These are phyloP conservation scores for Lepidurus couesii DNA, from an alignment of 1,140 invertebrate species.

Conservation along the genomic window DNA sequence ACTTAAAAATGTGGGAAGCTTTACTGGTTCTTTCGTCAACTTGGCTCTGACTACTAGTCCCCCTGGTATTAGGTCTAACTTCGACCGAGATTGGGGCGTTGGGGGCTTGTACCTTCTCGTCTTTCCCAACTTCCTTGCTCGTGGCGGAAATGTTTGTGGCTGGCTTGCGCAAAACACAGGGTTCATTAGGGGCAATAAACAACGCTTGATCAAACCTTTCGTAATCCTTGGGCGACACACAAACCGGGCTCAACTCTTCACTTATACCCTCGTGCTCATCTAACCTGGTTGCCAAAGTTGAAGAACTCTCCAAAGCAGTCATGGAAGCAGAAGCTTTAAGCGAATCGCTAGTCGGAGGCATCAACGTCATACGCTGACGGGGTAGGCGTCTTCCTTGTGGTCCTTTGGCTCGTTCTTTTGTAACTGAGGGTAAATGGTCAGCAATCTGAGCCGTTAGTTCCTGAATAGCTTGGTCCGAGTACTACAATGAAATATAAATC, in stretches of 20 bases:
- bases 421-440: slow-evolving; percentile 34
- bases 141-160: background rate
- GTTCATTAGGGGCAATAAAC: background rate
- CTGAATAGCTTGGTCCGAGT: slow-evolving; percentile 1
- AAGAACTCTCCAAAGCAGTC: background rate
- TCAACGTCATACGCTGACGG: slow-evolving; percentile 34
- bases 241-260: background rate
- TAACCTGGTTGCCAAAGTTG: slow-evolving; percentile 9
- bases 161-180: background rate
- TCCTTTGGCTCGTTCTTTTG: slow-evolving; percentile 40
- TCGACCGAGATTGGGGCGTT: background rate
- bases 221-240: background rate
- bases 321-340: background rate
- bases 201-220: background rate
- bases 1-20: background rate
- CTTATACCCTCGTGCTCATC: background rate
- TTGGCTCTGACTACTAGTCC: background rate
- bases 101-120: slow-evolving; percentile 7
- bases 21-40: slow-evolving; percentile 19
- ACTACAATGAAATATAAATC: background rate
- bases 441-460: background rate
- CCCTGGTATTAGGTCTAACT: background rate
- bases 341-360: background rate
- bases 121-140: background rate
- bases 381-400: slow-evolving; percentile 41